These are phyloP conservation scores for Lepilemur septentrionalis DNA, from an alignment of 2,797 vertebrate species.

Conservation along the genomic window DNA sequence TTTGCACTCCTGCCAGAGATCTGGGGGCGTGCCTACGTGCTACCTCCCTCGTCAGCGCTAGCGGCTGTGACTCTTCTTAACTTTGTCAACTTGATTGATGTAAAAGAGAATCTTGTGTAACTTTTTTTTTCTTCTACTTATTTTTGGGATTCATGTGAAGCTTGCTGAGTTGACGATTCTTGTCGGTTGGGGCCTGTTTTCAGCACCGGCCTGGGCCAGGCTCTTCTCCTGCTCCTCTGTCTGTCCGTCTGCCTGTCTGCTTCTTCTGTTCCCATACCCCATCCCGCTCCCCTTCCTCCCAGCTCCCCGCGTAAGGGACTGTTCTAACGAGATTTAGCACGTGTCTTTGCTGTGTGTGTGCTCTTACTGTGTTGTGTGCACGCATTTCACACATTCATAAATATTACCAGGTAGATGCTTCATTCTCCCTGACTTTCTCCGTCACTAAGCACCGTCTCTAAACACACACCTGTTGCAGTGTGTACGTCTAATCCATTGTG, in stretches of 20 bases:
- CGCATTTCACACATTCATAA: not conserved
- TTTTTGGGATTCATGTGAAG: not conserved
- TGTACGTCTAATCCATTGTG: not conserved
- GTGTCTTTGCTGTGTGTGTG: not conserved
- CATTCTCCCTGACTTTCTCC: not conserved
- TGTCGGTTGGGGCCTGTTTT: not conserved
- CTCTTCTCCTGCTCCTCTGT: not conserved
- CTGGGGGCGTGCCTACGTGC: not conserved
- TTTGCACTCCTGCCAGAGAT: not conserved
- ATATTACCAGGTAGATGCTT: not conserved
- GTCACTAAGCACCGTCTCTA: not conserved
- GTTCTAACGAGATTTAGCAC: not conserved
- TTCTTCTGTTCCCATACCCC: not conserved
- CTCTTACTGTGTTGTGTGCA: not conserved
- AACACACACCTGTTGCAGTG: not conserved
- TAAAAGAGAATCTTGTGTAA: constrained; percentile 9
- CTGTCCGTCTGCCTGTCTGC: accelerated
- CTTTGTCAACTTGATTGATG: not conserved
- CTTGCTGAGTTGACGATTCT: not conserved
- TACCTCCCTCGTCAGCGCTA: not conserved
- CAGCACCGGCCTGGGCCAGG: not conserved
- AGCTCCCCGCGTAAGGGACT: not conserved
- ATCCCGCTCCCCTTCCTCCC: not conserved
- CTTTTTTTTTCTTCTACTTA: not conserved
- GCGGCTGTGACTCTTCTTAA: not conserved